A percentile compares a stretch with the other conserved stretches of the same genome.
Conservation (phyloP, 2,113 vertebrate species). For the Thomomys bottae region DNA sequence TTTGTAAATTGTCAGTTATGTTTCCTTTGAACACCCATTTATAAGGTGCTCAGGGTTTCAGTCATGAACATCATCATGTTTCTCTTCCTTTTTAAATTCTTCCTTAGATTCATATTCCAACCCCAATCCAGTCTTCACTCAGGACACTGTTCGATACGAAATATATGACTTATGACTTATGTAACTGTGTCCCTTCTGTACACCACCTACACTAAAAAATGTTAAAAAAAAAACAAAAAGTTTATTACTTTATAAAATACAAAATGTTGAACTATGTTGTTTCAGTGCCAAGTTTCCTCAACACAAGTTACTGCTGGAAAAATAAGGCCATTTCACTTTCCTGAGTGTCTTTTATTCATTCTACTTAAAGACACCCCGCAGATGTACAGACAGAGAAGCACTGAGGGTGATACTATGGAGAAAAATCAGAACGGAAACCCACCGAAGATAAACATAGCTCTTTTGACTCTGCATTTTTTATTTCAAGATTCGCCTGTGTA, state of each 20-base stretch:
- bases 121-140: neutral
- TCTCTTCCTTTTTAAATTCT: neutral
- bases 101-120: neutral
- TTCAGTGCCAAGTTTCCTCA: neutral
- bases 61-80: neutral
- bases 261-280: neutral
- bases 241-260: neutral
- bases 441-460: constrained; percentile 23
- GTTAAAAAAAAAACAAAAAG: too few species aligned
- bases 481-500: neutral
- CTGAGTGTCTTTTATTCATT: neutral
- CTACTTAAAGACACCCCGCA: neutral
- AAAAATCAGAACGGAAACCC: neutral
- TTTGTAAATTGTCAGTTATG: neutral
- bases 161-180: too few species aligned
- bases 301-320: neutral
- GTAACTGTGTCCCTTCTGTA: too few species aligned
- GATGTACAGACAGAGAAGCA: neutral
- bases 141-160: too few species aligned
- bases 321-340: neutral
- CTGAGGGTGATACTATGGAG: neutral
- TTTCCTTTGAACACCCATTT: neutral
- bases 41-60: neutral
- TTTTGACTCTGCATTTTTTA: constrained; percentile 5
- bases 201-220: neutral